Conservation (phyloP, 1,140 invertebrate species). For the Drosophila cardini region DNA sequence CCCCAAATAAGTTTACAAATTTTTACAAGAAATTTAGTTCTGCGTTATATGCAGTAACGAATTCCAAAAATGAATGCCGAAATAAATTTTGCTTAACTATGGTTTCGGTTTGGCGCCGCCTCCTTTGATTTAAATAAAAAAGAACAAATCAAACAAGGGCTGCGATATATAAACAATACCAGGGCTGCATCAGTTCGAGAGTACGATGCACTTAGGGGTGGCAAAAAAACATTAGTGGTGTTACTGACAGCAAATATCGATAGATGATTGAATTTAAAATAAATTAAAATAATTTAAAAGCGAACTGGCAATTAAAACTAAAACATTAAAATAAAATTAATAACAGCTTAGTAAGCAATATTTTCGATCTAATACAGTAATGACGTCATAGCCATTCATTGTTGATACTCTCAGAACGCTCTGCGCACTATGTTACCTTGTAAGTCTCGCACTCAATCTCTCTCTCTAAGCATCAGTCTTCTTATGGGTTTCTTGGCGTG, state of each 20-base stretch:
- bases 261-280: too few relatives aligned
- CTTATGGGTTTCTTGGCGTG: constrained; percentile 41
- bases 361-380: neutral
- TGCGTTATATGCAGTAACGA: neutral
- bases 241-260: neutral
- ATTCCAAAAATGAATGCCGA: constrained; percentile 3
- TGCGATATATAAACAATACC: neutral
- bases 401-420: constrained; percentile 19
- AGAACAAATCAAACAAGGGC: constrained; percentile 14
- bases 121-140: constrained; percentile 20
- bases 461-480: constrained; percentile 39
- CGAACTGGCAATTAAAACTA: too few relatives aligned
- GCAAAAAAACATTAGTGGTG: neutral
- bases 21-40: constrained; percentile 27
- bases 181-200: neutral
- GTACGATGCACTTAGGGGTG: constrained; percentile 2
- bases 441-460: neutral
- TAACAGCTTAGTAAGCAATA: too few relatives aligned
- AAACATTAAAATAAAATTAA: too few relatives aligned
- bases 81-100: neutral
- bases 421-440: constrained; percentile 13
- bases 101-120: constrained; percentile 33
- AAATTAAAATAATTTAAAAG: too few relatives aligned
- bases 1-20: neutral
- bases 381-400: constrained; percentile 15